Evolutionary conservation across 2,888 invertebrate species (phyloP).

Genomic region (Sphaerophoria taeniata): DNA sequence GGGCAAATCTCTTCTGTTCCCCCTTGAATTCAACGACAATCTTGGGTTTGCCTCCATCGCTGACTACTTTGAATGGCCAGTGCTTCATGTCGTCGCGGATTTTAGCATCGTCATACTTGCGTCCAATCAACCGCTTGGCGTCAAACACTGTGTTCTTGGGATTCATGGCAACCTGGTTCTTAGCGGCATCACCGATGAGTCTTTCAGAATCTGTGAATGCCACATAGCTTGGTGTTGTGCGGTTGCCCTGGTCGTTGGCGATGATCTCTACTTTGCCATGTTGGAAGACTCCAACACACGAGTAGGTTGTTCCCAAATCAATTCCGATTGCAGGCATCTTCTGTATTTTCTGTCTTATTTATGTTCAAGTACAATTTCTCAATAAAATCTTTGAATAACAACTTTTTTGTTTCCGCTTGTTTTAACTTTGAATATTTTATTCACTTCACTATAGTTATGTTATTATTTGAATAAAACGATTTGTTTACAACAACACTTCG

Average conservation of each 20-base stretch:
- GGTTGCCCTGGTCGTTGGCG: constrained; percentile 90
- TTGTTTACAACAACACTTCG: constrained; percentile 22
- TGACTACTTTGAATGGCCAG: too few species aligned
- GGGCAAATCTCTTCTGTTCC: too few species aligned
- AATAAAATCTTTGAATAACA: neutral
- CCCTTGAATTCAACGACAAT: too few species aligned
- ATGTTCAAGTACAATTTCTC: neutral
- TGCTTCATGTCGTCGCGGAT: constrained; percentile 96
- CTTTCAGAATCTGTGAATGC: constrained; percentile 92
- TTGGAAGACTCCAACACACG: constrained; percentile 90
- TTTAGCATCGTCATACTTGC: constrained; percentile 91
- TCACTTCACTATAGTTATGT: neutral
- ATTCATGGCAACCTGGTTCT: constrained; percentile 92
- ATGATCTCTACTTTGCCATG: constrained; percentile 91
- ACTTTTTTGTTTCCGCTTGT: neutral
- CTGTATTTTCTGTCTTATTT: neutral
- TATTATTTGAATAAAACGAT: neutral
- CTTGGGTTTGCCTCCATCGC: too few species aligned
- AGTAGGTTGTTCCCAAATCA: constrained; percentile 93
- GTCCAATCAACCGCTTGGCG: constrained; percentile 95
- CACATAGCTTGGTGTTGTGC: too few species aligned
- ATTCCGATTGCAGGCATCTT: constrained; percentile 87
- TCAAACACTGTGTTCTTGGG: constrained; percentile 94
- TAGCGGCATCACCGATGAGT: constrained; percentile 91
- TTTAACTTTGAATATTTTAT: neutral